phyloP scores from a whole-genome alignment of 2,113 vertebrate genomes.

The Paradoxurus hermaphroditus region DNA sequence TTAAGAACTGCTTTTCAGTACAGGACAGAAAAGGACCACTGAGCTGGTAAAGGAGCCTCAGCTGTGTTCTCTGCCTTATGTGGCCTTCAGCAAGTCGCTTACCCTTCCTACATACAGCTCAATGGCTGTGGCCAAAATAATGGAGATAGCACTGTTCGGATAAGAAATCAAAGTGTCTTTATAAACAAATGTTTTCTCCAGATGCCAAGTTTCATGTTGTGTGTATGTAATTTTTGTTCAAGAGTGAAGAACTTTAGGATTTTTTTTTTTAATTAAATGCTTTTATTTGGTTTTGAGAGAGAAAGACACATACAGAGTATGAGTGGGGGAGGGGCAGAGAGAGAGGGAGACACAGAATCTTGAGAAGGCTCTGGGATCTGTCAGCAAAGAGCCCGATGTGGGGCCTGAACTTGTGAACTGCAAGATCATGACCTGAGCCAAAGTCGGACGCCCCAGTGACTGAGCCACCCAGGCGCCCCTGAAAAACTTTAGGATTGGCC shows the following conservation, averaged over 20 bases:
- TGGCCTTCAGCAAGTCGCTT: neutral
- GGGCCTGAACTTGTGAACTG: too few species aligned
- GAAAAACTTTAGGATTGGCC: slow-evolving; percentile 2
- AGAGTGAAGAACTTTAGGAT: neutral
- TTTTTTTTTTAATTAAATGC: too few species aligned
- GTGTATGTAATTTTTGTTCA: neutral
- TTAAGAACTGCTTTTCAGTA: neutral
- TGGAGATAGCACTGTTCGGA: neutral
- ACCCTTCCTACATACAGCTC: neutral
- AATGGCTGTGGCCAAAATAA: neutral
- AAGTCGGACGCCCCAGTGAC: too few species aligned
- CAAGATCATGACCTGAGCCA: too few species aligned
- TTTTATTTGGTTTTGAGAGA: too few species aligned
- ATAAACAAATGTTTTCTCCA: neutral
- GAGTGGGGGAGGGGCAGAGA: too few species aligned
- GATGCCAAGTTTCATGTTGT: neutral
- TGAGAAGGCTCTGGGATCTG: too few species aligned
- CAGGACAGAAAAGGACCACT: neutral
- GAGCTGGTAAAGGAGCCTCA: neutral
- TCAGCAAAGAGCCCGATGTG: too few species aligned
- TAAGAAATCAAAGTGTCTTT: neutral
- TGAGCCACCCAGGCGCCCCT: too few species aligned
- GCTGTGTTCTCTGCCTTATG: neutral
- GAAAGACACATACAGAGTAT: too few species aligned
- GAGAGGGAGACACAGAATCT: too few species aligned